phyloP scores from a whole-genome alignment of 2,888 invertebrate species.

The Stenichneumon culpator region DNA sequence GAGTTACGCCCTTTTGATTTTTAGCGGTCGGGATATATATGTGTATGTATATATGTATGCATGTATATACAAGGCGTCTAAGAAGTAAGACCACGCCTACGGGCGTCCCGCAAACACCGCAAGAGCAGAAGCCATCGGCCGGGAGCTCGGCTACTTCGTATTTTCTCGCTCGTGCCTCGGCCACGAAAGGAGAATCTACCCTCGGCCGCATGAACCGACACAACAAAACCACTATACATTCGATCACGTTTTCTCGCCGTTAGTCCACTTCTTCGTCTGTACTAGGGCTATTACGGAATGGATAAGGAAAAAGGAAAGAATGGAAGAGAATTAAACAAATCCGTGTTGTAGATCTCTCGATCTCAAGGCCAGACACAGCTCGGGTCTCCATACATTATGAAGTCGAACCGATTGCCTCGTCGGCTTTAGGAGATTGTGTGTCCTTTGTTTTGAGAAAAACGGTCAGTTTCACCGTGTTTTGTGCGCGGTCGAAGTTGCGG shows the following conservation, averaged over 20 bases:
- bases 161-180: conserved; percentile 56
- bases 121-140: conserved; percentile 26
- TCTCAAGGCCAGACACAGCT: conserved; percentile 47
- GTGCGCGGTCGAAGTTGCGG: too few relatives aligned
- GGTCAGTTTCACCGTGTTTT: conserved; percentile 18
- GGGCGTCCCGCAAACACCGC: conserved; percentile 32
- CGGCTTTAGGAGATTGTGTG: background rate
- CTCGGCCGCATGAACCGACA: conserved; percentile 22
- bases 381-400: conserved; percentile 51
- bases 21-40: background rate
- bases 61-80: background rate
- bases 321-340: conserved; percentile 12
- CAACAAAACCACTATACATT: conserved; percentile 33
- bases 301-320: background rate
- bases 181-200: conserved; percentile 18
- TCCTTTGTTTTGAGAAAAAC: background rate
- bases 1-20: too few relatives aligned
- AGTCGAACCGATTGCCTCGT: background rate
- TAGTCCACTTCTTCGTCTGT: conserved; percentile 40
- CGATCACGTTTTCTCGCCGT: conserved; percentile 63
- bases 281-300: background rate
- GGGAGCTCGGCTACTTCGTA: conserved; percentile 10
- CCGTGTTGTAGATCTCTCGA: conserved; percentile 13
- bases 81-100: conserved; percentile 40
- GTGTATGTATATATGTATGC: background rate